Evolutionary conservation across 2,888 invertebrate species (phyloP).

Genomic region (Callyntrura guangdongensis): DNA sequence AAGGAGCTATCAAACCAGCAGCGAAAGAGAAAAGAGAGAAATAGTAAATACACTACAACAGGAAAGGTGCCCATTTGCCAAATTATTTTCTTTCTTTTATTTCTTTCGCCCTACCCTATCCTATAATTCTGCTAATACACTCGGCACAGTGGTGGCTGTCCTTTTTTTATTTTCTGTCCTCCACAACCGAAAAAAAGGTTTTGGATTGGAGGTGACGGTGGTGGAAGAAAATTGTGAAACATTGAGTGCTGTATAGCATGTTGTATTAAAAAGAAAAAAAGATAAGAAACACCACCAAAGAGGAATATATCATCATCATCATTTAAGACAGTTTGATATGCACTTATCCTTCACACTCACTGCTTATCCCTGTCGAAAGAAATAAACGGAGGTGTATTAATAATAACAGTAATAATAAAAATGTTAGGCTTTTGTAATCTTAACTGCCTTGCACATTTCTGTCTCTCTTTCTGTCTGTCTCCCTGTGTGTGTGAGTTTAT

Average conservation of each 20-base stretch:
- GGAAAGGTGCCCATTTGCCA: constrained; percentile 66
- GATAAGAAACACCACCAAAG: neutral
- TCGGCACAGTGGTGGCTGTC: neutral
- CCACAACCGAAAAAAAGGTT: neutral
- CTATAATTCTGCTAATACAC: neutral
- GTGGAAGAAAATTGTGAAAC: constrained; percentile 36
- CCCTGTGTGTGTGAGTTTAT: neutral
- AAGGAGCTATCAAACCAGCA: constrained; percentile 18
- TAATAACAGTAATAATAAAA: too few relatives aligned
- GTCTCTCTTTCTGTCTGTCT: neutral
- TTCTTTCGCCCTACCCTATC: neutral
- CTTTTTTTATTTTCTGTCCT: neutral
- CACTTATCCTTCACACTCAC: constrained; percentile 61
- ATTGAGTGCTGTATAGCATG: neutral
- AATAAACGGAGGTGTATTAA: neutral
- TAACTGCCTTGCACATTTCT: neutral
- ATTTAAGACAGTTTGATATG: constrained; percentile 21
- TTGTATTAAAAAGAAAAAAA: neutral
- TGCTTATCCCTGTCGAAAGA: neutral
- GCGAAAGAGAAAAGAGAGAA: neutral
- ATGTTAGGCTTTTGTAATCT: neutral
- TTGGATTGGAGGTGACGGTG: neutral
- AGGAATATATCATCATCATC: constrained; percentile 33
- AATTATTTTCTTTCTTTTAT: constrained; percentile 66
- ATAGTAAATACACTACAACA: neutral